phyloP scores from a whole-genome alignment of 2,888 invertebrate species.

The Tribolium freemani region DNA sequence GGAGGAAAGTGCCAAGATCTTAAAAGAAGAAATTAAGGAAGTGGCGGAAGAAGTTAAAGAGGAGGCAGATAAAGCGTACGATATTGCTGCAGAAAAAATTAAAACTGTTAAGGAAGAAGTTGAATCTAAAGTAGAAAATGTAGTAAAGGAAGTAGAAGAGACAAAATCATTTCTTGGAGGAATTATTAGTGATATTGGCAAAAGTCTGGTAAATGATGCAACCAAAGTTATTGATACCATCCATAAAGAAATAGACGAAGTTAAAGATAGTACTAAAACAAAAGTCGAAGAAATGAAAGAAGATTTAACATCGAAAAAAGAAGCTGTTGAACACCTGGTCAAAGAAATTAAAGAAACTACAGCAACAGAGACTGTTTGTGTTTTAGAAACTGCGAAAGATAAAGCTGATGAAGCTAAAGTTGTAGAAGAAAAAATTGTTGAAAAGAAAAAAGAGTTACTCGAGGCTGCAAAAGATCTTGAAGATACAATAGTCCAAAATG shows the following conservation, averaged over 20 bases:
- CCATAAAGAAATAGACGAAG: slow-evolving; percentile 42
- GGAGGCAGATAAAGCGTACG: slow-evolving; percentile 47
- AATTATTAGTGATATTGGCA: slow-evolving; percentile 17
- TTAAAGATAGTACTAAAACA: slow-evolving; percentile 40
- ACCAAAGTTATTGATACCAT: slow-evolving; percentile 17
- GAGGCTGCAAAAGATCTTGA: slow-evolving; percentile 24
- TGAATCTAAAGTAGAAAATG: slow-evolving; percentile 37
- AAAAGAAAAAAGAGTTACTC: slow-evolving; percentile 23
- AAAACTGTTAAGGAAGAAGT: slow-evolving; percentile 31
- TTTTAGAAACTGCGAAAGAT: neutral
- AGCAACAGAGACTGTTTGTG: neutral
- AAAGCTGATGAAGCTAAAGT: slow-evolving; percentile 23
- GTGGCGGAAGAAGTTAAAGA: neutral
- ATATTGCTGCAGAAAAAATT: slow-evolving; percentile 30
- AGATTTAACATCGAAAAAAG: slow-evolving; percentile 30
- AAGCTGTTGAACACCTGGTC: neutral
- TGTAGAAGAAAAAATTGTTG: slow-evolving; percentile 3
- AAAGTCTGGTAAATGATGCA: slow-evolving; percentile 7
- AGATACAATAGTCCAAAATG: slow-evolving; percentile 13
- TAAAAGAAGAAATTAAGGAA: slow-evolving; percentile 4
- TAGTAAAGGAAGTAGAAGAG: slow-evolving; percentile 19
- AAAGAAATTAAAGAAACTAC: slow-evolving; percentile 9
- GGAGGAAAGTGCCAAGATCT: neutral
- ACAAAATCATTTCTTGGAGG: slow-evolving; percentile 11
- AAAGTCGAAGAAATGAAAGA: slow-evolving; percentile 43